phyloP scores from a whole-genome alignment of 2,113 vertebrate species.

The Laticauda colubrina region DNA sequence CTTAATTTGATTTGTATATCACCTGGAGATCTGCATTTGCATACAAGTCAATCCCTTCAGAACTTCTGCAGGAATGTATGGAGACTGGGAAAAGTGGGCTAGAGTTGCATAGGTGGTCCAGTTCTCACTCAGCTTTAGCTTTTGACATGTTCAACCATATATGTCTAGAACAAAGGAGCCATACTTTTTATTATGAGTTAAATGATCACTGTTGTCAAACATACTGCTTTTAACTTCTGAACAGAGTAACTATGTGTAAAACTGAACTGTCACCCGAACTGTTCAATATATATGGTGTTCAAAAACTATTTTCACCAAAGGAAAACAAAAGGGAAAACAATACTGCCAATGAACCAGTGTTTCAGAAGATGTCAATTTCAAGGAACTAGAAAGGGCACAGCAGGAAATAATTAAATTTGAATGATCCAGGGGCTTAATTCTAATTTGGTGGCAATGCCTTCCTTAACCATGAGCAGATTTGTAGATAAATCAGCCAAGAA shows the following conservation, averaged over 20 bases:
- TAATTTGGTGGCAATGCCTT: slow-evolving; percentile 36
- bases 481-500: slow-evolving; percentile 32
- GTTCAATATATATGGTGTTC: background rate
- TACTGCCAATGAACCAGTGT: slow-evolving; percentile 5
- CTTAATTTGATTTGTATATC: background rate
- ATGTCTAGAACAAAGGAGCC: background rate
- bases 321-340: slow-evolving; percentile 4
- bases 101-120: background rate
- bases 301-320: background rate
- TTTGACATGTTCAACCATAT: background rate
- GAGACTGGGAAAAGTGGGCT: background rate
- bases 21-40: background rate
- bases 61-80: background rate
- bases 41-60: background rate
- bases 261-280: background rate
- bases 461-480: background rate
- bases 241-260: background rate
- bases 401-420: slow-evolving; percentile 50
- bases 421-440: slow-evolving; percentile 42
- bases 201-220: background rate
- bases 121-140: background rate
- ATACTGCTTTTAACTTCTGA: background rate
- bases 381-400: slow-evolving; percentile 26
- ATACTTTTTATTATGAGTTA: background rate
- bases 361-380: slow-evolving; percentile 25